Evolutionary conservation across 2,113 vertebrate genomes (phyloP).

Genomic region (Tyto alba): DNA sequence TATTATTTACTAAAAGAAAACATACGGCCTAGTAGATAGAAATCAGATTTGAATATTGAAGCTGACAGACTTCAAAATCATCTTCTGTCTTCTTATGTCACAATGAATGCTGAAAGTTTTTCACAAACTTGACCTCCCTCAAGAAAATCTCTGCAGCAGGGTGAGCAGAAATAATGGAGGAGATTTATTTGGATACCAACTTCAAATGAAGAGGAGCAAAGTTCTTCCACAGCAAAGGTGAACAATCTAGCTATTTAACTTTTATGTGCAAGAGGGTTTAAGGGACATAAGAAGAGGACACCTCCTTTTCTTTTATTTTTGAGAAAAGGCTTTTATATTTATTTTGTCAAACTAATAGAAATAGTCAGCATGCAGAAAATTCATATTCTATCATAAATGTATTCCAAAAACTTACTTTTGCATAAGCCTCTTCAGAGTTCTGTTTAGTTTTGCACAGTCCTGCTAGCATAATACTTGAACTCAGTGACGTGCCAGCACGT

Average conservation of each 20-base stretch:
- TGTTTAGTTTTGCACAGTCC: not conserved
- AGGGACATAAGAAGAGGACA: not conserved
- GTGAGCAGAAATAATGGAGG: not conserved
- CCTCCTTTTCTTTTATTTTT: not conserved
- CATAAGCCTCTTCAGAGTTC: not conserved
- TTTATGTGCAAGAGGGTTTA: not conserved
- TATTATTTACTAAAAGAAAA: not conserved
- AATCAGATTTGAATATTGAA: not conserved
- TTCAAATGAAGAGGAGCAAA: not conserved
- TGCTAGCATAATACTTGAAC: not conserved
- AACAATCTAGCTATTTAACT: not conserved
- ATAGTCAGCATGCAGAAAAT: not conserved
- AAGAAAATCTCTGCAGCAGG: not conserved
- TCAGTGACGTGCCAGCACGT: not conserved
- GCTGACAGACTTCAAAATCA: not conserved
- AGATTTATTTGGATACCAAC: not conserved
- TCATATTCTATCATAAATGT: not conserved
- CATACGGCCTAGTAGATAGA: not conserved
- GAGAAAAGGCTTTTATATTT: not conserved
- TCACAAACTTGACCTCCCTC: not conserved
- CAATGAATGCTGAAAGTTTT: not conserved
- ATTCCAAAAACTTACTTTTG: not conserved
- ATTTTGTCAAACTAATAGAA: not conserved
- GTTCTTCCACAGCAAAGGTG: not conserved
- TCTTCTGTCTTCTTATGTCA: not conserved